phyloP scores from a whole-genome alignment of 2,888 invertebrate species.

The Nineta flava region DNA sequence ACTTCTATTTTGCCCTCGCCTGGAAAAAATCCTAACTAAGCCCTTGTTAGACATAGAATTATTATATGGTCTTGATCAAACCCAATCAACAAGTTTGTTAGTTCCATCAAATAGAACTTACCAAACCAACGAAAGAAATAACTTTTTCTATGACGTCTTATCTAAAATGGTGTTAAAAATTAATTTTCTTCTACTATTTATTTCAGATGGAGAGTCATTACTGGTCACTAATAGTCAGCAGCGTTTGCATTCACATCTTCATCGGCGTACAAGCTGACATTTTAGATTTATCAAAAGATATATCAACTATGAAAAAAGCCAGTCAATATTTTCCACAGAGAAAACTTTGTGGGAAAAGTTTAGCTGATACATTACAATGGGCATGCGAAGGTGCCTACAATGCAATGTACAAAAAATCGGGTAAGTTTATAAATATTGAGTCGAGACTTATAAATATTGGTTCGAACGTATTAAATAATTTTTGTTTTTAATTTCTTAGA shows the following conservation, averaged over 20 bases:
- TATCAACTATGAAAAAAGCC: too few relatives aligned
- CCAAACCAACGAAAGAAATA: too few relatives aligned
- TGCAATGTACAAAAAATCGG: conserved; percentile 11
- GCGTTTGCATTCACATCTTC: background rate
- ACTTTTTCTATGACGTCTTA: too few relatives aligned
- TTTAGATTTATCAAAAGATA: background rate
- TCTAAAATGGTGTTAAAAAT: too few relatives aligned
- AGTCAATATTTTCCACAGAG: background rate
- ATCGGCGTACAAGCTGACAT: background rate
- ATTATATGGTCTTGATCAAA: too few relatives aligned
- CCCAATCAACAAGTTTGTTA: too few relatives aligned
- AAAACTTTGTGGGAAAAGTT: conserved; percentile 24
- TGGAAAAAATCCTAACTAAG: too few relatives aligned
- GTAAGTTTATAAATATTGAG: background rate
- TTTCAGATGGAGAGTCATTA: conserved; percentile 5
- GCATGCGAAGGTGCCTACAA: conserved; percentile 26
- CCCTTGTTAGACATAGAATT: too few relatives aligned
- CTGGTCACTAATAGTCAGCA: background rate
- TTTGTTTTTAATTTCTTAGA: background rate
- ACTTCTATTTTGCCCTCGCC: too few relatives aligned
- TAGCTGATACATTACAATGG: conserved; percentile 23
- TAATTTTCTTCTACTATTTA: background rate
- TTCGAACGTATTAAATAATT: too few relatives aligned
- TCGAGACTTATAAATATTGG: too few relatives aligned
- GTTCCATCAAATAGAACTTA: too few relatives aligned